phyloP scores from a whole-genome alignment of 2,888 invertebrate genomes.

The Catonia carolina region DNA sequence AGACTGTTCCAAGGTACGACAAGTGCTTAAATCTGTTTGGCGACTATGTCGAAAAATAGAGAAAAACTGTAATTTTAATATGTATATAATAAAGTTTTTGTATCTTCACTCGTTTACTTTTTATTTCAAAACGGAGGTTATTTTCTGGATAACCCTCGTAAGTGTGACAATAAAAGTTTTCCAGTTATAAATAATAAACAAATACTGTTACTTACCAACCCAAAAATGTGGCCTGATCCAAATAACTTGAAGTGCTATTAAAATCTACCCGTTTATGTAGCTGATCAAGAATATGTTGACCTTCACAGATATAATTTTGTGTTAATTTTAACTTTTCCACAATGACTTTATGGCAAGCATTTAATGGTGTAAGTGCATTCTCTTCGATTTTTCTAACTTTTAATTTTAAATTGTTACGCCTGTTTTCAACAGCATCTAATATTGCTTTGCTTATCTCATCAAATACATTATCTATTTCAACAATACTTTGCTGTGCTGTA shows the following conservation, averaged over 20 bases:
- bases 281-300: constrained; percentile 34
- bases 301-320: constrained; percentile 38
- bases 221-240: constrained; percentile 35
- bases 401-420: constrained; percentile 15
- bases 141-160: too few species aligned
- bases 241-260: constrained; percentile 12
- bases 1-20: too few species aligned
- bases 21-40: too few species aligned
- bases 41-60: too few species aligned
- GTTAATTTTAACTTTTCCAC: constrained; percentile 41
- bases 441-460: constrained; percentile 18
- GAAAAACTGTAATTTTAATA: too few species aligned
- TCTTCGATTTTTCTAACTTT: constrained; percentile 22
- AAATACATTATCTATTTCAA: constrained; percentile 20
- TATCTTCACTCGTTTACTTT: too few species aligned
- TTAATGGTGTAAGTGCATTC: constrained; percentile 42
- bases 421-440: constrained; percentile 16
- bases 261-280: constrained; percentile 9
- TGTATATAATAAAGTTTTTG: too few species aligned
- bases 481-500: constrained; percentile 19
- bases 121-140: too few species aligned
- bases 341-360: constrained; percentile 42
- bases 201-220: constrained; percentile 39
- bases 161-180: too few species aligned
- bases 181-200: too few species aligned